Conservation (phyloP, 1,140 invertebrate genomes). For the Cydia splendana region DNA sequence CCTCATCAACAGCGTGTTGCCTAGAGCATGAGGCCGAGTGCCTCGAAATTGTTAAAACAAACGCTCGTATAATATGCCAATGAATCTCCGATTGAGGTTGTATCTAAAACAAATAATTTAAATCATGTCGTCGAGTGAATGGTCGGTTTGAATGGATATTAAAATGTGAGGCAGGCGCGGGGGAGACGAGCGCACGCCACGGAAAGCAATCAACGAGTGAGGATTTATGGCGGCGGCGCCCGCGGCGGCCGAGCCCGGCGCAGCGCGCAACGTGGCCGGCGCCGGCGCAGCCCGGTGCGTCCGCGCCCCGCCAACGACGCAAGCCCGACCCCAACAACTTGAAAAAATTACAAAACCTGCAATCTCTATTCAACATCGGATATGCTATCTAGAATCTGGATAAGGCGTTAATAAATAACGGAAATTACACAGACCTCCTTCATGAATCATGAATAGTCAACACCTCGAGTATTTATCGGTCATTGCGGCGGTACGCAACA, state of each 20-base stretch:
- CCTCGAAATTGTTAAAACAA: conserved; percentile 53
- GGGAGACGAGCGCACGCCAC: conserved; percentile 38
- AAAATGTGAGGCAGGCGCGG: conserved; percentile 40
- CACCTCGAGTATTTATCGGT: conserved; percentile 46
- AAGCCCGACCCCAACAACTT: conserved; percentile 41
- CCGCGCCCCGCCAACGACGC: conserved; percentile 34
- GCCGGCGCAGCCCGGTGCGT: conserved; percentile 24
- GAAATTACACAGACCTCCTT: conserved; percentile 38
- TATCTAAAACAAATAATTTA: conserved; percentile 76
- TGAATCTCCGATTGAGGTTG: conserved; percentile 65
- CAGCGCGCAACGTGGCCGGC: conserved; percentile 20
- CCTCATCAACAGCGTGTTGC: conserved; percentile 44
- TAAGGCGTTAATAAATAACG: neutral
- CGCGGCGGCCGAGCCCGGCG: conserved; percentile 44
- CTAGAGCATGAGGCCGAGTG: conserved; percentile 47
- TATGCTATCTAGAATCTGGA: neutral
- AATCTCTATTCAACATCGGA: neutral
- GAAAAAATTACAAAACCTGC: conserved; percentile 44
- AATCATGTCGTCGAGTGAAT: conserved; percentile 63
- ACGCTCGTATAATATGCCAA: conserved; percentile 63
- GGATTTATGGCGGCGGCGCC: conserved; percentile 57
- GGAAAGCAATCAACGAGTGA: conserved; percentile 66
- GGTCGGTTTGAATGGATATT: conserved; percentile 52
- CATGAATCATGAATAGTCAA: conserved; percentile 45
- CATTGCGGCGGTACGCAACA: conserved; percentile 52